Percentiles rank a stretch among this genome's conserved stretches.
Conservation (phyloP, 1,140 invertebrate genomes). For the Pristionchus pacificus region DNA sequence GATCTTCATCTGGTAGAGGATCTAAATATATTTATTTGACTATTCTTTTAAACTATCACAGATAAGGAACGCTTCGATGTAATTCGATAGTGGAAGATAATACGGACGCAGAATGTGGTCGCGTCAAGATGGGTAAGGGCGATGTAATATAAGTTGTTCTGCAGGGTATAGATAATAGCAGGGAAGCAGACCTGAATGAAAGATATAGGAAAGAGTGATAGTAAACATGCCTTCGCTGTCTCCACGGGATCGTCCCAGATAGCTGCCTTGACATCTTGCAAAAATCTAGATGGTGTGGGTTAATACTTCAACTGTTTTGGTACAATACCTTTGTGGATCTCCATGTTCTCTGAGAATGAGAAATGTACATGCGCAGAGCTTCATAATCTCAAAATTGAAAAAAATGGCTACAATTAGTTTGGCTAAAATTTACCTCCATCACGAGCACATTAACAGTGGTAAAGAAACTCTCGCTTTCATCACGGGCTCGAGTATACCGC, state of each 20-base stretch:
- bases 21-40: conserved; percentile 36
- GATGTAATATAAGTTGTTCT: conserved; percentile 43
- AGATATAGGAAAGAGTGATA: background rate
- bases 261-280: conserved; percentile 18
- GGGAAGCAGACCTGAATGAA: conserved; percentile 23
- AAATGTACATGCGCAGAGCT: background rate
- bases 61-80: conserved; percentile 17
- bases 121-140: conserved; percentile 33
- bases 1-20: conserved; percentile 54
- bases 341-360: background rate
- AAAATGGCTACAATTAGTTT: conserved; percentile 1
- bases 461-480: conserved; percentile 29
- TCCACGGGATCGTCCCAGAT: conserved; percentile 20
- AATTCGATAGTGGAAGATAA: conserved; percentile 3
- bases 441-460: conserved; percentile 41
- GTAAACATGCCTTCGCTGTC: conserved; percentile 15
- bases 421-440: conserved; percentile 35
- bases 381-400: background rate
- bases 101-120: conserved; percentile 37
- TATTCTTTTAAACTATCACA: conserved; percentile 15
- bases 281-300: conserved; percentile 13
- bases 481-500: conserved; percentile 28
- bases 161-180: conserved; percentile 39
- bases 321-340: background rate
- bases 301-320: background rate